These are phyloP conservation scores for Bubalus kerabau DNA, from an alignment of 2,113 vertebrate species.

Conservation along the genomic window DNA sequence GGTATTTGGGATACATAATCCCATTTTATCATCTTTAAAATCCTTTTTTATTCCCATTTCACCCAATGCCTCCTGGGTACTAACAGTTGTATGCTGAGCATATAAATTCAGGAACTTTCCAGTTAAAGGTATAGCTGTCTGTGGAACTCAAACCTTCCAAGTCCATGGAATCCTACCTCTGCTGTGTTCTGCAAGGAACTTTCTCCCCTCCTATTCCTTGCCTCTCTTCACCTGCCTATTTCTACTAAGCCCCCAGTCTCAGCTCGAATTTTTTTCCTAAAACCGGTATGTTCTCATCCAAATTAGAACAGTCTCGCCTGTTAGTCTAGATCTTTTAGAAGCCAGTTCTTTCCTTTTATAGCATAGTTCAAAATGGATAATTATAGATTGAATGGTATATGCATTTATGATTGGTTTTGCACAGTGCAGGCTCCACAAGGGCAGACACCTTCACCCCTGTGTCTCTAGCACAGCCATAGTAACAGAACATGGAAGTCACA, in stretches of 20 bases:
- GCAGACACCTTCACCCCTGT: background rate
- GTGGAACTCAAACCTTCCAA: background rate
- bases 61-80: accelerated
- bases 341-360: background rate
- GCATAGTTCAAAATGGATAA: background rate
- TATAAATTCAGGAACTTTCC: background rate
- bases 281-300: background rate
- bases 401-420: background rate
- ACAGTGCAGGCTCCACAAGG: accelerated
- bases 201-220: background rate
- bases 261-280: background rate
- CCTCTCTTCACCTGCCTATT: background rate
- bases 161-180: background rate
- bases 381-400: background rate
- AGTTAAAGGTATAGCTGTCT: accelerated
- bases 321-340: background rate
- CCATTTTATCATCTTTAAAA: background rate
- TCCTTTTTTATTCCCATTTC: background rate
- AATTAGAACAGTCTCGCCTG: background rate
- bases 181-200: background rate
- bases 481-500: background rate
- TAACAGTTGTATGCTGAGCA: background rate
- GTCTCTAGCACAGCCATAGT: background rate
- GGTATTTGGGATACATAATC: background rate
- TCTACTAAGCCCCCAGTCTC: background rate